Evolutionary conservation across 2,113 vertebrate genomes (phyloP), one percentile per base, ranked within the genome.

Genomic region (Engystomops pustulosus): DNA sequence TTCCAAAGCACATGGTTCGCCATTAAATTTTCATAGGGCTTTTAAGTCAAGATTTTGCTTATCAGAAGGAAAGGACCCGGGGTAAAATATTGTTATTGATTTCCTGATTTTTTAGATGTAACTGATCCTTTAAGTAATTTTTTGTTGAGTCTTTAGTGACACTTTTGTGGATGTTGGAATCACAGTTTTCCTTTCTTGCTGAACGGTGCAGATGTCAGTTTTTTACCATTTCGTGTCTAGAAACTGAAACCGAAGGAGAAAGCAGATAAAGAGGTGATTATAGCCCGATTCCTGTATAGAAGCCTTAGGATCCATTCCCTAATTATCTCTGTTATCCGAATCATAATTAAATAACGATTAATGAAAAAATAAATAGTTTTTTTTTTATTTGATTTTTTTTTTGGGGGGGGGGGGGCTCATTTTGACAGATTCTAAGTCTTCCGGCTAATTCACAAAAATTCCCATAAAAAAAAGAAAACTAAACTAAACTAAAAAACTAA

Each of bases 11-110:
- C 95, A 96, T 95, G 94, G 91, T 92, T 94, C 94, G 92, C 93
- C 92, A 97, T 98, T 97, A 98, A 98, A 97, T 92, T 97, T 98
- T 95, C 95, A 98, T 98, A 96, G 87, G 89, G 94, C 96, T 97
- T 95, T 97, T 97, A 96, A 96, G 95, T 90, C 90, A 93, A 91
- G 93, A 94, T 93, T 95, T 94, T 94, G 91, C 93, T 95, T 95
- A 95, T 95, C 89, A 89, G 91, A 92, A 91, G 89, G 89, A 94
- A 94, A 94, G 94, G 93, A 92, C 95, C 92, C 91, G 90, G 92
- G 91, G 91, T 95, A 97, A 98, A 98, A 99, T 98, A 98, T 98
- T 98, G 94, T 95, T 99, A 99, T 99, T 96, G 97, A 99, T 99
- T 96, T 92, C 88, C 94, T 94, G 91, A 90, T 96, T 96, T 96